phyloP scores from a whole-genome alignment of 2,888 invertebrate genomes.

The Cyrtodaria siliqua region DNA sequence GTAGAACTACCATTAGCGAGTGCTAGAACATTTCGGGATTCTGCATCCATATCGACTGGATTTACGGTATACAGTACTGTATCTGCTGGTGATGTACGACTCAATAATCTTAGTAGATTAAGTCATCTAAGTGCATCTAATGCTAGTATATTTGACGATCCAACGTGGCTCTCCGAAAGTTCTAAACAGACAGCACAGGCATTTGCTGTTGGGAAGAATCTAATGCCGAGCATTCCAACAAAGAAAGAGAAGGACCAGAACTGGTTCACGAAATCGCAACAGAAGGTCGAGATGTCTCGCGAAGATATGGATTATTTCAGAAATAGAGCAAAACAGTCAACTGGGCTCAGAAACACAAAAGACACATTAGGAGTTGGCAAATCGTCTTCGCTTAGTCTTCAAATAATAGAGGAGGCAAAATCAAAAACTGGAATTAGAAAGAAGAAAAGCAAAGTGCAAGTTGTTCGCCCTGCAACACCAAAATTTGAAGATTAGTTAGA shows the following conservation, averaged over 20 bases:
- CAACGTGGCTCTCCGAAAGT: conserved; percentile 44
- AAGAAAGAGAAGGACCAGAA: conserved; percentile 39
- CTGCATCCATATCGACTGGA: too few relatives aligned
- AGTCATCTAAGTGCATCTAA: conserved; percentile 58
- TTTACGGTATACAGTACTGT: conserved; percentile 19
- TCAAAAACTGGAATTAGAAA: conserved; percentile 23
- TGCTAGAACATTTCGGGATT: too few relatives aligned
- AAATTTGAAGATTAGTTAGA: conserved; percentile 43
- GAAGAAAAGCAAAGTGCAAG: conserved; percentile 29
- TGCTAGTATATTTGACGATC: conserved; percentile 60
- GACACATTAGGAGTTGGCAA: background rate
- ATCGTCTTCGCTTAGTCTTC: conserved; percentile 19
- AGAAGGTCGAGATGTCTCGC: conserved; percentile 15
- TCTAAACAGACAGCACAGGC: background rate
- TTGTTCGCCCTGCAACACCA: conserved; percentile 46
- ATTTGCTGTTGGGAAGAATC: conserved; percentile 33
- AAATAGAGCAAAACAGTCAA: conserved; percentile 13
- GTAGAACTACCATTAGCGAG: too few relatives aligned
- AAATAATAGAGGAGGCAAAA: conserved; percentile 29
- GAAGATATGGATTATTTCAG: conserved; percentile 45
- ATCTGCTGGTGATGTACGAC: conserved; percentile 47
- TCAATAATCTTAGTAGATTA: conserved; percentile 38
- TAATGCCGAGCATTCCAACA: conserved; percentile 30
- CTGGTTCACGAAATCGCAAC: conserved; percentile 35
- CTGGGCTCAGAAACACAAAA: conserved; percentile 30